Evolutionary conservation across 1,140 invertebrate species (phyloP).

Genomic region (Drosophila ficusphila): DNA sequence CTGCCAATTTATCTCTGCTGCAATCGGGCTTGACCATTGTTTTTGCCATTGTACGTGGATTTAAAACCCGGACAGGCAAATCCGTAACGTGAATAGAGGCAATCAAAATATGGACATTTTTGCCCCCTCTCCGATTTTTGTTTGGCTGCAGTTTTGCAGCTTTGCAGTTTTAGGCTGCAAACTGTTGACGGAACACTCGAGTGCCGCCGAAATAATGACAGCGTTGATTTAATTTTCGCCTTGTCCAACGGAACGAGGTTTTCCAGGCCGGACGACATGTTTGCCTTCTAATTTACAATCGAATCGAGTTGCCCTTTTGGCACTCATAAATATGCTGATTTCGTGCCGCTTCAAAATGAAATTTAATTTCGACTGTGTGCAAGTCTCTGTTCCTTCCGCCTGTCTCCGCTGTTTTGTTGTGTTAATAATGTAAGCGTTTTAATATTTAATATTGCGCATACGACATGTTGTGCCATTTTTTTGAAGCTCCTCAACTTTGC

Average conservation of each 20-base stretch:
- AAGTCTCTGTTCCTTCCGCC: slow-evolving; percentile 1
- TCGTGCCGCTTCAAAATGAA: slow-evolving; percentile 12
- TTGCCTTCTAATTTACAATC: slow-evolving; percentile 33
- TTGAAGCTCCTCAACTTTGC: slow-evolving; percentile 25
- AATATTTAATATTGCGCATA: slow-evolving; percentile 79
- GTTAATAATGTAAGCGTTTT: slow-evolving; percentile 77
- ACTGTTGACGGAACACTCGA: not conserved
- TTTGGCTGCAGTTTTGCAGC: slow-evolving; percentile 3
- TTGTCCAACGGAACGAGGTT: not conserved
- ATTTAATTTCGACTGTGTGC: slow-evolving; percentile 24
- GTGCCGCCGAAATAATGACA: slow-evolving; percentile 11
- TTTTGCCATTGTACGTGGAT: not conserved
- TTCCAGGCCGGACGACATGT: not conserved
- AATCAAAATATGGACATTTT: slow-evolving; percentile 16
- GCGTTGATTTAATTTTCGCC: slow-evolving; percentile 29
- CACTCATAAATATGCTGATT: slow-evolving; percentile 48
- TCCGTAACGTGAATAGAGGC: not conserved
- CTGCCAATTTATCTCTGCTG: too few relatives aligned
- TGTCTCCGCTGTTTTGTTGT: slow-evolving; percentile 32
- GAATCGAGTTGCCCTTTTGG: slow-evolving; percentile 11
- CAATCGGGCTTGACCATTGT: not conserved
- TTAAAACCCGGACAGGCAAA: not conserved
- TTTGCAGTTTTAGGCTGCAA: slow-evolving; percentile 4
- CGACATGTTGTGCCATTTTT: slow-evolving; percentile 70
- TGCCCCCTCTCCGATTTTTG: not conserved